Conservation (phyloP, 2,797 vertebrate species). For the Danio albolineatus region DNA sequence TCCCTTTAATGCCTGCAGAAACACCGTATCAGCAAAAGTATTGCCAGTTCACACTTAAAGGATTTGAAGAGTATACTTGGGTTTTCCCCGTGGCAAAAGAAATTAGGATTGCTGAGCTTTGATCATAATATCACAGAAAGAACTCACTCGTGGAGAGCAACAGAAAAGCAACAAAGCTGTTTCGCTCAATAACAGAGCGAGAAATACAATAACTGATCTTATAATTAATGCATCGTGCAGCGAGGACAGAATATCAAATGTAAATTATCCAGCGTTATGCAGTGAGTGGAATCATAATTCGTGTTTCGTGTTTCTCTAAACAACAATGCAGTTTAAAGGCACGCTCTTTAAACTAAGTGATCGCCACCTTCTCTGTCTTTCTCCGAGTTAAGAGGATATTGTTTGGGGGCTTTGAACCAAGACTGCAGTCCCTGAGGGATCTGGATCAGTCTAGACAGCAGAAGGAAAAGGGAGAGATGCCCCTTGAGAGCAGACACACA, state of each 20-base stretch:
- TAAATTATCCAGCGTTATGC: constrained; percentile 13
- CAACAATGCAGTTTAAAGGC: constrained; percentile 33
- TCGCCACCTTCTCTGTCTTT: constrained; percentile 2
- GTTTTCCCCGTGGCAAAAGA: constrained; percentile 25
- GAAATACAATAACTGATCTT: constrained; percentile 32
- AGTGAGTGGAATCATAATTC: constrained; percentile 23
- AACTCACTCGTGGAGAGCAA: neutral
- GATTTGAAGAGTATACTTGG: constrained; percentile 7
- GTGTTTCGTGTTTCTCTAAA: constrained; percentile 16
- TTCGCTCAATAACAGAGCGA: constrained; percentile 11
- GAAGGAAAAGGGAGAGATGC: neutral
- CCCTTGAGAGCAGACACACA: neutral
- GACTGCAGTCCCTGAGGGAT: constrained; percentile 27
- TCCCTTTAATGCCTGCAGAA: constrained; percentile 17
- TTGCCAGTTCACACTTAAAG: neutral
- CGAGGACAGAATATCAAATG: neutral
- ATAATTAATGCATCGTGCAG: constrained; percentile 34
- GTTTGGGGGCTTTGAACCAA: constrained; percentile 37
- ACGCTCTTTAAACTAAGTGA: constrained; percentile 1
- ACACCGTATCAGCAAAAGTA: constrained; percentile 18
- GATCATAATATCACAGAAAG: constrained; percentile 15
- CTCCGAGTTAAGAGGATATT: neutral
- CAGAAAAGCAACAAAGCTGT: constrained; percentile 22
- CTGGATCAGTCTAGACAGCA: constrained; percentile 45
- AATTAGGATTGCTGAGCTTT: constrained; percentile 11